These are phyloP conservation scores for Anthonomus grandis DNA, from an alignment of 1,140 invertebrate genomes.

Conservation along the genomic window DNA sequence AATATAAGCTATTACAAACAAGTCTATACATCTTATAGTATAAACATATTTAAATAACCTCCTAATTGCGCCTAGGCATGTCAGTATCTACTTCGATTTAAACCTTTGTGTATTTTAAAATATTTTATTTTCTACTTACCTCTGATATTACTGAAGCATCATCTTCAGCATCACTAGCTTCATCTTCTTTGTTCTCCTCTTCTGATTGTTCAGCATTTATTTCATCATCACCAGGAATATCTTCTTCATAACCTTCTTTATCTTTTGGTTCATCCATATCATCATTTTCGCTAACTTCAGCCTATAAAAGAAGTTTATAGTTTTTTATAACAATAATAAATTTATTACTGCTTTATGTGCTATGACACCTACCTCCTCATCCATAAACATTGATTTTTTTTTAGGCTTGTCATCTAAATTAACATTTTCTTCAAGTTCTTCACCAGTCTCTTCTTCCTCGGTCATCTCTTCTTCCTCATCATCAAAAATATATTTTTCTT, in stretches of 20 bases:
- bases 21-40: no score
- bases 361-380: constrained; percentile 39
- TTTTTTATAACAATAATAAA: not conserved
- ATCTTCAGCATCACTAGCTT: constrained; percentile 40
- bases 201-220: constrained; percentile 43
- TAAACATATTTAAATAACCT: no score
- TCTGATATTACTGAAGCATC: constrained; percentile 24
- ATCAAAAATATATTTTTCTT: constrained; percentile 45
- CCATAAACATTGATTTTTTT: constrained; percentile 37
- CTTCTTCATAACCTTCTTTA: constrained; percentile 36
- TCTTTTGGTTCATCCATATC: constrained; percentile 49
- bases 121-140: no score
- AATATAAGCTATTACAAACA: no score
- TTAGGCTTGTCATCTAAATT: constrained; percentile 28
- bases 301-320: constrained; percentile 20
- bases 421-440: constrained; percentile 35
- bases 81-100: no score
- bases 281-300: constrained; percentile 32
- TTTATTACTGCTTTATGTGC: no score
- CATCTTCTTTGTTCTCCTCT: constrained; percentile 38
- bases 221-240: constrained; percentile 45
- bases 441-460: constrained; percentile 42
- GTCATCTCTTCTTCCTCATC: constrained; percentile 43
- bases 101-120: no score
- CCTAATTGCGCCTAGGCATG: no score